phyloP scores from a whole-genome alignment of 2,888 invertebrate species.

The Caenorhabditis imperialis region DNA sequence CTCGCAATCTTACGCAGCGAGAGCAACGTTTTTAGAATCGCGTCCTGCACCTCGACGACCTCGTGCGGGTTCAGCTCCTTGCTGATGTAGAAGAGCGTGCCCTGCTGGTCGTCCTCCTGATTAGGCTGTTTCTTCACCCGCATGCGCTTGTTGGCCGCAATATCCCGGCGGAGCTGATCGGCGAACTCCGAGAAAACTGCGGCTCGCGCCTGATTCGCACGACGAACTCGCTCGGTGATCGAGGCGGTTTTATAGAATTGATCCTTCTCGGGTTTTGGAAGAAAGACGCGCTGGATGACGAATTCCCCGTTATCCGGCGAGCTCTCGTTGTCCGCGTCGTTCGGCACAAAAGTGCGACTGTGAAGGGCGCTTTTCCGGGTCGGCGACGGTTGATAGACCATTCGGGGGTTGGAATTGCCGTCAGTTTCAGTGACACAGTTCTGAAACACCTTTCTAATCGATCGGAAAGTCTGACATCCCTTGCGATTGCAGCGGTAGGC shows the following conservation, averaged over 20 bases:
- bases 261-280: constrained; percentile 21
- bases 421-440: neutral
- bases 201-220: constrained; percentile 35
- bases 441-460: constrained; percentile 55
- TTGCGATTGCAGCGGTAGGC: constrained; percentile 62
- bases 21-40: constrained; percentile 37
- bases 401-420: neutral
- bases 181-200: constrained; percentile 38
- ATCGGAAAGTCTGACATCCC: constrained; percentile 63
- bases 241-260: neutral
- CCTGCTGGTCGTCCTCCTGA: constrained; percentile 34
- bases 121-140: constrained; percentile 17
- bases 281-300: constrained; percentile 27
- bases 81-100: constrained; percentile 46
- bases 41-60: constrained; percentile 46
- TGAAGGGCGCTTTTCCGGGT: neutral
- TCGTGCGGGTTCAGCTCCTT: constrained; percentile 49
- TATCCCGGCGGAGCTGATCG: constrained; percentile 41
- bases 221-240: constrained; percentile 26
- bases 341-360: too few species aligned
- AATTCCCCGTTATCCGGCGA: constrained; percentile 23
- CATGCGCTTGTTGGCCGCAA: constrained; percentile 37
- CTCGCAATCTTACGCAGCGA: constrained; percentile 42
- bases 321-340: too few species aligned
- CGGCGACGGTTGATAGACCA: constrained; percentile 10